Conservation (phyloP, 2,797 vertebrate species). For the Chloroceryle amazona region DNA sequence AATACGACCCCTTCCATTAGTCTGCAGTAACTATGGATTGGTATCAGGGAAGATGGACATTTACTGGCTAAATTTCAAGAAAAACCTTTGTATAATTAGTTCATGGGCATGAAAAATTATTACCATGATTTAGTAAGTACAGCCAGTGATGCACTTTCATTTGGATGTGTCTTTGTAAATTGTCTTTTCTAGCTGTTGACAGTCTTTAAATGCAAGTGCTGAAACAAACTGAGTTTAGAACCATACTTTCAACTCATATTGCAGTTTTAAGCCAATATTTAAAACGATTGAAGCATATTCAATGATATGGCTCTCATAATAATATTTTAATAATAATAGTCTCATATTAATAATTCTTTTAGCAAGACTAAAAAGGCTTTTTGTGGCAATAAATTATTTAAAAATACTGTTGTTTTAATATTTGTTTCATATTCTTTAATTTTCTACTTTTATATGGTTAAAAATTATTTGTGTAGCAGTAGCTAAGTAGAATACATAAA, state of each 20-base stretch:
- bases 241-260: background rate
- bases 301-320: background rate
- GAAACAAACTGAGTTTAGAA: background rate
- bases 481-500: background rate
- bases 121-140: background rate
- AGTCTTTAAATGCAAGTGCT: background rate
- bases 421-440: background rate
- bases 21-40: background rate
- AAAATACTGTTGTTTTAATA: background rate
- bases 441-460: background rate
- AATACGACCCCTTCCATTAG: background rate
- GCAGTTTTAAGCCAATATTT: background rate
- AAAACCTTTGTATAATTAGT: background rate
- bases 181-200: background rate
- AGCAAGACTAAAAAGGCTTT: rapidly evolving
- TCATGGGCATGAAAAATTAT: background rate
- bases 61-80: background rate
- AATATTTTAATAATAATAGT: no score
- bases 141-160: background rate
- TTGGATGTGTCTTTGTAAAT: background rate
- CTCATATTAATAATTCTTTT: background rate
- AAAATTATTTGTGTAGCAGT: background rate
- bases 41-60: background rate
- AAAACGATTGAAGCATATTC: background rate
- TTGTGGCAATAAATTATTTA: background rate